Evolutionary conservation across 2,888 invertebrate genomes (phyloP).

Genomic region (Phoronis australis): DNA sequence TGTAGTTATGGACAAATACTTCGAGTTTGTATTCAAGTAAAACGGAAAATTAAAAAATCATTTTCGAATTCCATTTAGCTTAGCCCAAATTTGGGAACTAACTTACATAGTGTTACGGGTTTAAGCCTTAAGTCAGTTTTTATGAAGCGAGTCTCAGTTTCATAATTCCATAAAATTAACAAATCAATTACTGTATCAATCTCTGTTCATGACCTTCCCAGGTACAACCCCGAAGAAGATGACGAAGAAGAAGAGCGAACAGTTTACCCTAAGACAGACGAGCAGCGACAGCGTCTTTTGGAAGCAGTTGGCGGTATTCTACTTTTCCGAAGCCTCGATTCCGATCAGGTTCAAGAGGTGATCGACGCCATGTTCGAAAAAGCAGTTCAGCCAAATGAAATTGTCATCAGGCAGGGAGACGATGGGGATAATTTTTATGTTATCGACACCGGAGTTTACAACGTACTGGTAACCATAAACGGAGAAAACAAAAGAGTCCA

Average conservation of each 20-base stretch:
- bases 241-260: slow-evolving; percentile 38
- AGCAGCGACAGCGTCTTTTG: slow-evolving; percentile 42
- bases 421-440: slow-evolving; percentile 54
- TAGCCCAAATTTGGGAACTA: too few species aligned
- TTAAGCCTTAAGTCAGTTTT: too few species aligned
- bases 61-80: too few species aligned
- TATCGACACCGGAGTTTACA: slow-evolving; percentile 49
- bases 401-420: slow-evolving; percentile 50
- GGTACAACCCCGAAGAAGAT: slow-evolving; percentile 52
- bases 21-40: too few species aligned
- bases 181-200: too few species aligned
- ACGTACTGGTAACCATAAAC: slow-evolving; percentile 39
- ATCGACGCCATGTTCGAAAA: slow-evolving; percentile 53
- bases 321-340: slow-evolving; percentile 46
- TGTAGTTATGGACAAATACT: too few species aligned
- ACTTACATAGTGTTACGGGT: too few species aligned
- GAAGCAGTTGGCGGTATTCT: slow-evolving; percentile 47
- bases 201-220: too few species aligned
- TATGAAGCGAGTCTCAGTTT: too few species aligned
- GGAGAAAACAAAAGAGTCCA: slow-evolving; percentile 44
- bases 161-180: too few species aligned
- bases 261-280: slow-evolving; percentile 49
- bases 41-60: too few species aligned
- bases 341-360: slow-evolving; percentile 50
- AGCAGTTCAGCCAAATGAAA: slow-evolving; percentile 43